Evolutionary conservation across 2,797 vertebrate species (phyloP).

Genomic region (Spinus pinus): DNA sequence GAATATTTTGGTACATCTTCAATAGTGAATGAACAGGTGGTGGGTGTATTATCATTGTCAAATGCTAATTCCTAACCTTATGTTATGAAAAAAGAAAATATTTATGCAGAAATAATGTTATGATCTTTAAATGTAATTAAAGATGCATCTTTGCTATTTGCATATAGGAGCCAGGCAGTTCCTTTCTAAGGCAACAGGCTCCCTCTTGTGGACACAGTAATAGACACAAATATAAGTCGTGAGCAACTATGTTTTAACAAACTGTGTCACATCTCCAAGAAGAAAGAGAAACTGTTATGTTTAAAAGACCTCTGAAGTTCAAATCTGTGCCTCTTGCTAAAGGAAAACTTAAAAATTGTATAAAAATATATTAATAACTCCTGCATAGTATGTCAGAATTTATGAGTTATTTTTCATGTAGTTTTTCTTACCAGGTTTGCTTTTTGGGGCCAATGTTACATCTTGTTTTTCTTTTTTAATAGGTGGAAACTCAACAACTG

Average conservation of each 20-base stretch:
- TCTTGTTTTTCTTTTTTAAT: conserved; percentile 25
- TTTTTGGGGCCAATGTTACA: neutral
- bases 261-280: neutral
- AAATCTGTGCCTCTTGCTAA: neutral
- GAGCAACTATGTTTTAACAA: neutral
- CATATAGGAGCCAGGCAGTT: neutral
- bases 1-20: neutral
- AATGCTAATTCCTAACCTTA: neutral
- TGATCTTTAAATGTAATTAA: neutral
- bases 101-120: neutral
- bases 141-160: neutral
- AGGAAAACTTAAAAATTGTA: neutral
- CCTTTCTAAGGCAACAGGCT: neutral
- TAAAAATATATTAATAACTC: neutral
- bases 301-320: neutral
- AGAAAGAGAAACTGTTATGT: neutral
- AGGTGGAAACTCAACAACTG: conserved; percentile 88
- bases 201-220: conserved; percentile 43
- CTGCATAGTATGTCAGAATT: neutral
- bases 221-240: neutral
- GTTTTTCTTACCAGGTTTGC: neutral
- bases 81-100: neutral
- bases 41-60: neutral
- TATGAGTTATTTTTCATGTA: neutral
- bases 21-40: neutral